Evolutionary conservation across 1,140 invertebrate species (phyloP), one percentile per base, ranked within the genome.

Genomic region (Drosophila arawakana): DNA sequence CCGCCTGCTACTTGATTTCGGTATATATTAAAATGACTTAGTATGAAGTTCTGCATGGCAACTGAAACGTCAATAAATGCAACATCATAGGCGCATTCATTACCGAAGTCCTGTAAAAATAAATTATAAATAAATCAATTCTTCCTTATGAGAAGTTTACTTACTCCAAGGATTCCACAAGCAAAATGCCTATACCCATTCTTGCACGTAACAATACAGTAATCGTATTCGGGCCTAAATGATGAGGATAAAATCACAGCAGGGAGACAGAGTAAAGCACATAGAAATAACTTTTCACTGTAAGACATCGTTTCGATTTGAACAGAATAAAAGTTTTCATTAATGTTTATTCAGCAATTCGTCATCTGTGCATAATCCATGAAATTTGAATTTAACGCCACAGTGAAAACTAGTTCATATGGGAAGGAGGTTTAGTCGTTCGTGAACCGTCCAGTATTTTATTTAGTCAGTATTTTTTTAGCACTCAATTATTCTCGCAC

Each of bases 1-100:
- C 44, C 61, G 1, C 69, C 10, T 3, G 81, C 76, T 10, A 78
- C 58, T 7, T 39, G 8, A 35, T 74, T 41, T 11, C 81, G 58
- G 8, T 77, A 2, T 0, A n/a, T 2, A 13, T 84, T 84, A 0
- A 84, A 5, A 0, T 0, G 3, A 0, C 21, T 0, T 0, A 77
- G 0, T 34, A 82, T 18, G 0, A 10, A 34, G 0, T 7, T 9
- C 4, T 9, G 10, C 1, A 3, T 59, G 2, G 0, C 5, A 10
- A 8, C 1, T 0, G 9, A 15, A 7, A 73, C 15, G 5, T 1
- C 0, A 8, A 72, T 0, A 9, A 74, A 3, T 3, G 71, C 35
- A 30, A 77, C 77, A 63, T 74, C 59, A 0, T 61, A 1, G 0
- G 11, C 10, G 21, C 80, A 82, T 2, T 2, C 7, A 0, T 9